Base-by-base conservation (phyloP, 2,888 invertebrate species). In the Andrena chrysosceles region DNA sequence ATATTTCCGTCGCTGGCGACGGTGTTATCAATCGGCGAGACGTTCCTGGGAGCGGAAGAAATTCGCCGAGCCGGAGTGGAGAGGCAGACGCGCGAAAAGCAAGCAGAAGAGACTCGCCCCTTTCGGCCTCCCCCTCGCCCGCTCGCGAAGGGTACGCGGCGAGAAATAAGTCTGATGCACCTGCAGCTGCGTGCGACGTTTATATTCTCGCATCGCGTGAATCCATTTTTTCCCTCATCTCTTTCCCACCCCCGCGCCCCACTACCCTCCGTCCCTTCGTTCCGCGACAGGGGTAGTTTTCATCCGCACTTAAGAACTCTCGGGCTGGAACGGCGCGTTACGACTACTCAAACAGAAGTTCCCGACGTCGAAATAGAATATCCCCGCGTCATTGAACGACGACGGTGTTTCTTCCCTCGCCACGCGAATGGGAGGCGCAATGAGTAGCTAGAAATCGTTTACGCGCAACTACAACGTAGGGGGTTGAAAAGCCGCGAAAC, bases 121-220 rank as follows among this genome's bases (percentile, higher is more conserved):
- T 16, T 42, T 26, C 35, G 20, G 5, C 33, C n/a, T n/a, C 23
- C 48, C 42, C 13, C 23, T 3, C 31, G 48, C 20, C 48, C 29
- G 62, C 54, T 60, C 20, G 49, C 67, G 63, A 59, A 66, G 72
- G 64, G 77, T 59, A 59, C 67, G 69, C 72, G 77, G 77, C 60
- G 75, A 74, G 85, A 69, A 60, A 66, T 76, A 81, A 84, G 77
- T 87, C 87, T 77, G 85, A 85, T 87, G 87, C 89, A 87, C 85
- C 81, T 79, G 87, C 84, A 84, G 78, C 87, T 87, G 87, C 84
- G 81, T 77, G 60, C 84, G 88, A 88, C 89, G 82, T 87, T 88
- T 85, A 77, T 80, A 73, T 76, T 77, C 71, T 23, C 23, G 68
- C 77, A 81, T 86, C 77, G 74, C 63, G 72, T 42, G 62, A 68